Base-by-base conservation (phyloP, 1,140 invertebrate genomes). In the Phortica variegata region DNA sequence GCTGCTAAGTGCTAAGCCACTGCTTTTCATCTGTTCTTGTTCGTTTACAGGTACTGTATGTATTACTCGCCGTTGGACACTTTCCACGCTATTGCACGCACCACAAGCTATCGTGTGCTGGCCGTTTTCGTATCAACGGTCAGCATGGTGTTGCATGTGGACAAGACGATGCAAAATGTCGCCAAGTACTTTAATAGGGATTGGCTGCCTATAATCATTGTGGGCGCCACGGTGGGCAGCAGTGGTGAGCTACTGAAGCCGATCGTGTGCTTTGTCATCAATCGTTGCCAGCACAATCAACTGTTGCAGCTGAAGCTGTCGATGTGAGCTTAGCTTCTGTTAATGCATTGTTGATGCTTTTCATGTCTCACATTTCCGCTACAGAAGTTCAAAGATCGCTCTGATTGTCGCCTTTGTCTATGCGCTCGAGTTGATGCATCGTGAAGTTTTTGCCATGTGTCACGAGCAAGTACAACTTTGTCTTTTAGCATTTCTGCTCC, bases 221-320 rank as follows among this genome's bases (percentile, higher is more conserved):
- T 68, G 6, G 63, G 63, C 32, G 62, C 63, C 12, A 49, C 68
- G 2, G 48, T 68, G 26, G 63, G 63, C 15, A 66, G 63, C 18
- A 63, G 63, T 12, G 63, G 60, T 1, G 63, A 66, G 21, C 36
- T 68, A 3, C 49, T 66, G 0, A 66, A 60, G 31, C 63, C 63
- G 1, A 34, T 66, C 16, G 63, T 56, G 0, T 51, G 56, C 0
- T 38, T 66, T 7, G 34, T 66, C 3, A 60, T 66, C 38, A 62
- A 68, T 20, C 45, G 57, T 9, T 66, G 63, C 12, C 63, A 63
- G 26, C 10, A 45, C 31, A 54, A 47, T 3, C 48, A 60, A 13
- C 15, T 38, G 18, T 56, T 51, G 3, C 40, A 51, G 43, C 40
- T 68, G 8, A 66, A 60, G 49, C 32, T 66, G 13, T 68, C 36